A percentile compares a stretch with the other conserved stretches of the same genome.
phyloP scores from a whole-genome alignment of 2,797 vertebrate genomes.

The Apogon hyalosoma region DNA sequence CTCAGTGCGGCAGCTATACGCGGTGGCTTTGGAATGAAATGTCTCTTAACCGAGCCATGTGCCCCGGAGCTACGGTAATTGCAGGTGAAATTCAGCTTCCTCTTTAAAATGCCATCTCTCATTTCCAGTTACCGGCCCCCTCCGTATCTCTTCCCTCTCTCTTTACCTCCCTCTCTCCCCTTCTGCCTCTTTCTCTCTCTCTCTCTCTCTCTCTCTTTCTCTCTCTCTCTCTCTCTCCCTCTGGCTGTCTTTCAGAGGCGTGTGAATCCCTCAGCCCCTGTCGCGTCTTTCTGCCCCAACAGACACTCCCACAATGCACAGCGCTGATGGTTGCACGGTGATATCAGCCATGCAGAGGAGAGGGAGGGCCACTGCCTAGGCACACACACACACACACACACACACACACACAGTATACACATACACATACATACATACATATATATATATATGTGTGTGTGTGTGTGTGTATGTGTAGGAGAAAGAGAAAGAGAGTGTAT shows the following conservation, averaged over 20 bases:
- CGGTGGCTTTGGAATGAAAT: slow-evolving; percentile 83
- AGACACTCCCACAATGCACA: slow-evolving; percentile 85
- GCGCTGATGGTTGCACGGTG: slow-evolving; percentile 81
- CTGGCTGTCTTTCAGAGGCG: slow-evolving; percentile 82
- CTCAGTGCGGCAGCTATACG: slow-evolving; percentile 71
- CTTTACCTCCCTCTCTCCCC: slow-evolving; percentile 32
- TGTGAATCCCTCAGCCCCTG: slow-evolving; percentile 84
- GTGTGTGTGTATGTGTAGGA: slow-evolving; percentile 18
- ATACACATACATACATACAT: slow-evolving; percentile 39
- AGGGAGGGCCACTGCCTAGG: slow-evolving; percentile 73
- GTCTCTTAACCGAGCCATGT: slow-evolving; percentile 85
- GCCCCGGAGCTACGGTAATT: slow-evolving; percentile 87
- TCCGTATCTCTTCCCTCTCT: slow-evolving; percentile 72
- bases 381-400: slow-evolving; percentile 26
- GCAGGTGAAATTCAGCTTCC: slow-evolving; percentile 89
- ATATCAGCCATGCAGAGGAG: slow-evolving; percentile 78
- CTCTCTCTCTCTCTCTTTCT: too few relatives aligned
- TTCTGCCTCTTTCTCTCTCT: slow-evolving; percentile 1
- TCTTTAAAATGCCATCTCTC: slow-evolving; percentile 89
- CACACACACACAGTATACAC: too few relatives aligned
- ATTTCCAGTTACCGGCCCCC: slow-evolving; percentile 85
- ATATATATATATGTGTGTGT: slow-evolving; percentile 42
- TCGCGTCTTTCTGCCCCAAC: slow-evolving; percentile 79
- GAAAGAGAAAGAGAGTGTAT: too few relatives aligned
- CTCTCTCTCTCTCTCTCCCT: slow-evolving; percentile 67